phyloP scores from a whole-genome alignment of 2,797 vertebrate genomes.

The Hapalemur alaotrensis region DNA sequence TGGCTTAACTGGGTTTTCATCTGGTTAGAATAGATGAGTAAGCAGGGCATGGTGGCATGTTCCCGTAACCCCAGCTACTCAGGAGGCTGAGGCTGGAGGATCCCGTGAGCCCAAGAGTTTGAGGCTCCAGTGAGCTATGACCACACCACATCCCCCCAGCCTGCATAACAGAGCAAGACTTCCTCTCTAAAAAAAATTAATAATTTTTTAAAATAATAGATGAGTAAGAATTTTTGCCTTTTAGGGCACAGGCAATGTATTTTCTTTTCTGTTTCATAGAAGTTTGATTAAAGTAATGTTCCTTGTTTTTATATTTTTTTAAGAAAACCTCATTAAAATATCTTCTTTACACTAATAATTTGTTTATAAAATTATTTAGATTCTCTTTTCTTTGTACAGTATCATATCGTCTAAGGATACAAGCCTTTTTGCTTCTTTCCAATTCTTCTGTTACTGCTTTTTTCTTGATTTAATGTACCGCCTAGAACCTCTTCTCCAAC shows the following conservation, averaged over 20 bases:
- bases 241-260: background rate
- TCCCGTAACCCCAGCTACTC: too few relatives aligned
- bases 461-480: background rate
- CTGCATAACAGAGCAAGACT: too few relatives aligned
- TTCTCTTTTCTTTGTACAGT: background rate
- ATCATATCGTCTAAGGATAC: background rate
- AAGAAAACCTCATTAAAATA: background rate
- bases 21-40: background rate
- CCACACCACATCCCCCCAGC: too few relatives aligned
- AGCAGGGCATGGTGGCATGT: background rate
- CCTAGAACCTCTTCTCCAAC: background rate
- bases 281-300: background rate
- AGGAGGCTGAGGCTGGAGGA: too few relatives aligned
- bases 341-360: background rate
- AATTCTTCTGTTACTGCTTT: background rate
- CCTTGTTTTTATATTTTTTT: background rate
- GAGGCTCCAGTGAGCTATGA: too few relatives aligned
- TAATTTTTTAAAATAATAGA: too few relatives aligned
- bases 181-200: too few relatives aligned
- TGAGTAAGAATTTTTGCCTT: background rate
- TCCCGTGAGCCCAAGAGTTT: too few relatives aligned
- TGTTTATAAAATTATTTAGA: background rate
- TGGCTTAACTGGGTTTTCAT: background rate
- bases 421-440: background rate
- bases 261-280: background rate